Base-by-base conservation (phyloP, 2,113 vertebrate species). In the Hiodon alosoides region DNA sequence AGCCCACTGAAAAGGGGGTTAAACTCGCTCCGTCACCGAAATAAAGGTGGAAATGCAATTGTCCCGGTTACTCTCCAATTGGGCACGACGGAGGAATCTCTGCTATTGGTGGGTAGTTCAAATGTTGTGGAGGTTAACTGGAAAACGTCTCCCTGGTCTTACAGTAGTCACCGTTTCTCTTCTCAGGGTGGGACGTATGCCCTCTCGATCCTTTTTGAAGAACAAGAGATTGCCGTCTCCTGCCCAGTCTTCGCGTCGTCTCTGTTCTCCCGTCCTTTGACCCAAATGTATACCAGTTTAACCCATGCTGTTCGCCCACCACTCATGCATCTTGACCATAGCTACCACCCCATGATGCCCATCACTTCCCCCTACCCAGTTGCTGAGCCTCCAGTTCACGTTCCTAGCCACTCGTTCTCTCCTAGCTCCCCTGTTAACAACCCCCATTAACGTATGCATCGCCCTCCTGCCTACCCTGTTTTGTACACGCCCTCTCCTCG, bases 211-310 rank as follows among this genome's bases (percentile, higher is more conserved):
- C 17, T 82, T n/a, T 31, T 83, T 11, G 75, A 84, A 64, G 64
- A 79, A 74, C 74, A 79, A 14, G 79, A 82, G 72, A 87, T 81
- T 48, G 70, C 78, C 53, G 81, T 90, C 3, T 82, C 86, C 16
- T 92, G 91, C 76, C 82, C 81, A 47, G 51, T 66, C 71, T 17
- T 2, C 65, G 64, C 3, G 47, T 67, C 48, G 46, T 67, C 70
- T 60, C 75, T n/a, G 54, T 68, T 66, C 5, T 50, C 66, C 68
- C 73, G 13, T 52, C 67, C 52, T 46, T 53, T 47, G 0, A 54
- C 68, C 64, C 79, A 6, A 47, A 48, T 72, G 31, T 31, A 31
- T 70, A 68, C 57, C 75, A 67, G 51, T 61, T 61, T 71, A 5
- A 57, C 54, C n/a, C 53, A 14, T 17, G 31, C 10, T 11, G 31